These are phyloP conservation scores for Sitophilus oryzae DNA, from an alignment of 1,140 invertebrate species.

Conservation along the genomic window DNA sequence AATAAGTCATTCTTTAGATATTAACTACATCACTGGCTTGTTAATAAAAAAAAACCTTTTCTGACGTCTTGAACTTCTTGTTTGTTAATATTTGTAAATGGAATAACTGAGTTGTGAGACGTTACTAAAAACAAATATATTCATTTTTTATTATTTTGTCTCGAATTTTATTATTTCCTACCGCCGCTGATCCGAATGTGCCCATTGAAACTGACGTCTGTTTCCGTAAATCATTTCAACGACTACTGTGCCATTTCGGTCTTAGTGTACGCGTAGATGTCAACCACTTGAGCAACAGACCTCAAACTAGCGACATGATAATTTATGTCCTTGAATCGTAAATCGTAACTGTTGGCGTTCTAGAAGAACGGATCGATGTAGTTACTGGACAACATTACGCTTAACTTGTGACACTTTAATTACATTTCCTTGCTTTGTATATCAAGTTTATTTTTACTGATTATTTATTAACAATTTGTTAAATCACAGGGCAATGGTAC, in stretches of 20 bases:
- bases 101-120: no score
- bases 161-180: background rate
- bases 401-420: background rate
- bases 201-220: background rate
- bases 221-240: background rate
- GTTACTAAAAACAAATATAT: no score
- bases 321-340: background rate
- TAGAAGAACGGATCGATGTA: background rate
- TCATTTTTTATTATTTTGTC: no score
- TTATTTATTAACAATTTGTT: background rate
- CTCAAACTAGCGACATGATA: background rate
- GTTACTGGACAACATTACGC: no score
- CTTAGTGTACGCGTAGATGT: background rate
- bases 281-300: background rate
- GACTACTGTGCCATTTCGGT: no score
- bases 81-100: no score
- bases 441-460: background rate
- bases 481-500: no score
- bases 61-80: no score
- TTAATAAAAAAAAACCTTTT: no score
- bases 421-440: background rate
- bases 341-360: background rate
- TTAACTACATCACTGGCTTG: no score
- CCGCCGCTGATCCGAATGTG: background rate
- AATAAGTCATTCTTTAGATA: no score